A percentile compares a stretch with the other conserved stretches of the same genome.
Evolutionary conservation across 2,888 invertebrate species (phyloP).

Genomic region (Hedya salicella): DNA sequence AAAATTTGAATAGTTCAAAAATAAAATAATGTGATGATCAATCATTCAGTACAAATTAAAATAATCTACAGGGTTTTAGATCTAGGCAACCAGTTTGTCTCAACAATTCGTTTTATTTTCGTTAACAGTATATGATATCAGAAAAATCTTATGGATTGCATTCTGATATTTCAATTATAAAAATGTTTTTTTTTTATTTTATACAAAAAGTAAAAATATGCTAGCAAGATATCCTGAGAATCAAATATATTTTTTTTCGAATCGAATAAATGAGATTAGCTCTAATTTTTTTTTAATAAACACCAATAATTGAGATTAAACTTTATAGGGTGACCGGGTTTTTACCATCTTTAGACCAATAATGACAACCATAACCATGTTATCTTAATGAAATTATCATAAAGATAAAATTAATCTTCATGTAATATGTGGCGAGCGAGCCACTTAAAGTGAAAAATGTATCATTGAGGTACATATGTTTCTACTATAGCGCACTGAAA

Average conservation of each 20-base stretch:
- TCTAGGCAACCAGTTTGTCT: not conserved
- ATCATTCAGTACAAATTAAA: slow-evolving; percentile 3
- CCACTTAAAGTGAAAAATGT: too few relatives aligned
- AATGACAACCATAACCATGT: too few relatives aligned
- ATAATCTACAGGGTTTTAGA: not conserved
- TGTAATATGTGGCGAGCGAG: too few relatives aligned
- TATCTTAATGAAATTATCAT: too few relatives aligned
- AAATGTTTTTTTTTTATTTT: too few relatives aligned
- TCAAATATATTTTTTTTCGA: too few relatives aligned
- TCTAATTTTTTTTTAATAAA: not conserved
- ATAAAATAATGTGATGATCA: slow-evolving; percentile 11
- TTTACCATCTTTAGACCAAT: too few relatives aligned
- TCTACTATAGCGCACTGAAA: too few relatives aligned
- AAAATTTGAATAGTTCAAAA: not conserved
- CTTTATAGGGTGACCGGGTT: not conserved
- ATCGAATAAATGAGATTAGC: not conserved
- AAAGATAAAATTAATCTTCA: too few relatives aligned
- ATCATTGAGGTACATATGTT: too few relatives aligned
- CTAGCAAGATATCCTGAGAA: too few relatives aligned
- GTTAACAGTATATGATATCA: not conserved
- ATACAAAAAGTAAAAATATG: not conserved
- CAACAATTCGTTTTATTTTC: not conserved
- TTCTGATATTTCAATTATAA: too few relatives aligned
- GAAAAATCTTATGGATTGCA: not conserved
- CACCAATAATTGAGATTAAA: not conserved